Conservation (phyloP, 2,113 vertebrate genomes). For the Setophaga coronata region DNA sequence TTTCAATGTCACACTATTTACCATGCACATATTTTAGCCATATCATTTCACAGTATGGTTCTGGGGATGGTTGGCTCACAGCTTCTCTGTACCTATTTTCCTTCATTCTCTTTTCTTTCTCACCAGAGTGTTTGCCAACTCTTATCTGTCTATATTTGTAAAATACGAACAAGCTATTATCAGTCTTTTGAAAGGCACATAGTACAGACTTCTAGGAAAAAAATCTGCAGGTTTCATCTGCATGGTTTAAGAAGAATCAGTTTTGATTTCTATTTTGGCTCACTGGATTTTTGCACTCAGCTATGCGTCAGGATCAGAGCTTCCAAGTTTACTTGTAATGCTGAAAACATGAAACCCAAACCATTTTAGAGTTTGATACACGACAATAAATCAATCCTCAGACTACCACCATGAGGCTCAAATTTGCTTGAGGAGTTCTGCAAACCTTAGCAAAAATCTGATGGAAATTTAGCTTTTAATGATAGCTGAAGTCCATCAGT, state of each 20-base stretch:
- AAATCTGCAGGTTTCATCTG: not conserved
- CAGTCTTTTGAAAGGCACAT: not conserved
- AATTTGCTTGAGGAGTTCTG: not conserved
- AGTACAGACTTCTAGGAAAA: not conserved
- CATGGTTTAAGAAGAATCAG: not conserved
- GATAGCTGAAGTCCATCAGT: not conserved
- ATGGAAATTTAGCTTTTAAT: not conserved
- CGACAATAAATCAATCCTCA: not conserved
- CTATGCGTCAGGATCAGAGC: not conserved
- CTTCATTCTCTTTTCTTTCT: not conserved
- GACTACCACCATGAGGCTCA: not conserved
- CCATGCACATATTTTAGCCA: conserved; percentile 41
- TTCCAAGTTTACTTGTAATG: not conserved
- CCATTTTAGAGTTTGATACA: not conserved
- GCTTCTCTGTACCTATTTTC: not conserved
- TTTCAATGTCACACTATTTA: conserved; percentile 61
- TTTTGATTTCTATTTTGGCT: not conserved
- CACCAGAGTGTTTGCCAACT: not conserved
- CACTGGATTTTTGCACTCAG: not conserved
- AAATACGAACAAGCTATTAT: not conserved
- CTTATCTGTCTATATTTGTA: not conserved
- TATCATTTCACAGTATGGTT: conserved; percentile 27
- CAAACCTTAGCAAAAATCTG: not conserved
- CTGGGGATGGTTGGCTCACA: not conserved
- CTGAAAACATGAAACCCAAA: not conserved